phyloP scores from a whole-genome alignment of 2,888 invertebrate genomes.

The Caenorhabditis uteleia region DNA sequence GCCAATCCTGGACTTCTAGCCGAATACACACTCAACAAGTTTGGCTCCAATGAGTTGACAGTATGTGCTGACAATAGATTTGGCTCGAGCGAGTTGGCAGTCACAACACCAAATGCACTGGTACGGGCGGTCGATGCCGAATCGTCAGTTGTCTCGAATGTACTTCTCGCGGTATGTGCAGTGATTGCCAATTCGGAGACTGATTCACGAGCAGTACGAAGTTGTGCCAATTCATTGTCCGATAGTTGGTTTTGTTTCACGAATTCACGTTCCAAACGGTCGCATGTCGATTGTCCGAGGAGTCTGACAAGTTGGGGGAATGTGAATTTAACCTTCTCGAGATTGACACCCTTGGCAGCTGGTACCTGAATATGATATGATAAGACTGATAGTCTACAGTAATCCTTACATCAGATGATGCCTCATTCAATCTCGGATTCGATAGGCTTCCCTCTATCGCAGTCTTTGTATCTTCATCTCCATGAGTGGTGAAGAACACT shows the following conservation, averaged over 20 bases:
- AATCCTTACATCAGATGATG: too few species aligned
- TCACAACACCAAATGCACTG: too few species aligned
- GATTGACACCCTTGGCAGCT: too few species aligned
- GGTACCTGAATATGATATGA: too few species aligned
- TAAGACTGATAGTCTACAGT: too few species aligned
- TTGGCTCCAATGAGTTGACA: conserved; percentile 28
- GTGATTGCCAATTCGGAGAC: conserved; percentile 9
- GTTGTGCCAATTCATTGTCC: conserved; percentile 16
- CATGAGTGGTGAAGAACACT: conserved; percentile 31
- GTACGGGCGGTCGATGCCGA: too few species aligned
- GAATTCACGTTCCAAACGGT: conserved; percentile 32
- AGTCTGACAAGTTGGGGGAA: conserved; percentile 27
- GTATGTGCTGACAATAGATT: conserved; percentile 18
- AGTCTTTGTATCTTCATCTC: conserved; percentile 27
- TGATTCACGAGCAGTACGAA: conserved; percentile 30
- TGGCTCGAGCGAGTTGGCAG: conserved; percentile 23
- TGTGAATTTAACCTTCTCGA: conserved; percentile 25
- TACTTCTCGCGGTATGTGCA: conserved; percentile 25
- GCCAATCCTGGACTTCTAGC: conserved; percentile 7
- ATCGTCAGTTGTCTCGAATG: conserved; percentile 1
- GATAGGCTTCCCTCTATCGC: conserved; percentile 26
- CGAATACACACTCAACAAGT: conserved; percentile 16
- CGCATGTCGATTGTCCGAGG: conserved; percentile 22
- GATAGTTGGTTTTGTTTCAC: conserved; percentile 19
- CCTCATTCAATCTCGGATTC: too few species aligned